phyloP scores from a whole-genome alignment of 2,888 invertebrate species.

The Mimumesa dahlbomi region DNA sequence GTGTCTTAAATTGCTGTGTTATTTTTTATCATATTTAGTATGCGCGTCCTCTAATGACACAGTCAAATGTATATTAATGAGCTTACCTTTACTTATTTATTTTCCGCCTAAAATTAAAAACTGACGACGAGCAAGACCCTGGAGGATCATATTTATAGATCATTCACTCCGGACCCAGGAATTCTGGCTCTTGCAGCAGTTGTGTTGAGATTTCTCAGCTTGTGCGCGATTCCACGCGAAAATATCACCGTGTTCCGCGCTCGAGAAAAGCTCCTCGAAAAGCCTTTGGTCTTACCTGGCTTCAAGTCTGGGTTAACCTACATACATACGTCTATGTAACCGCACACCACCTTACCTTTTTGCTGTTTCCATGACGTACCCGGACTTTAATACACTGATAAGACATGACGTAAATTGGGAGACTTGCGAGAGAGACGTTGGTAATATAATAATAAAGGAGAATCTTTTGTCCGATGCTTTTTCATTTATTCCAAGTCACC shows the following conservation, averaged over 20 bases:
- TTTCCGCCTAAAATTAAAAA: too few species aligned
- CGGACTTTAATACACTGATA: constrained; percentile 3
- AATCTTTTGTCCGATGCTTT: background rate
- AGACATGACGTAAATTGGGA: constrained; percentile 1
- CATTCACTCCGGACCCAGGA: background rate
- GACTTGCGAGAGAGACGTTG: too few species aligned
- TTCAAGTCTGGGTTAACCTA: constrained; percentile 38
- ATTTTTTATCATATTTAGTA: too few species aligned
- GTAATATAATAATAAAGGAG: too few species aligned
- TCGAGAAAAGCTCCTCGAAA: constrained; percentile 9
- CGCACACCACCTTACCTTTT: constrained; percentile 8
- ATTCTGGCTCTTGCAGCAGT: background rate
- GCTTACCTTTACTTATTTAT: too few species aligned
- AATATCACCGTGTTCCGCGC: background rate
- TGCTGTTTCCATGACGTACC: constrained; percentile 6
- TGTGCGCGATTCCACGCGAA: background rate
- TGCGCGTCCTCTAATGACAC: too few species aligned
- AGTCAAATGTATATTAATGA: too few species aligned
- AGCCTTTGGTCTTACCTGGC: constrained; percentile 30
- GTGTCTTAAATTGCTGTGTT: too few species aligned
- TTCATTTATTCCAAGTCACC: background rate
- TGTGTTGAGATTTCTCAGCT: background rate
- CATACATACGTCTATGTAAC: constrained; percentile 17
- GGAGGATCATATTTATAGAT: background rate
- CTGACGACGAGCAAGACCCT: too few species aligned